A percentile compares a stretch with the other conserved stretches of the same genome.
These are phyloP conservation scores for Miichthys miiuy DNA, from an alignment of 2,797 vertebrate genomes.

Conservation along the genomic window DNA sequence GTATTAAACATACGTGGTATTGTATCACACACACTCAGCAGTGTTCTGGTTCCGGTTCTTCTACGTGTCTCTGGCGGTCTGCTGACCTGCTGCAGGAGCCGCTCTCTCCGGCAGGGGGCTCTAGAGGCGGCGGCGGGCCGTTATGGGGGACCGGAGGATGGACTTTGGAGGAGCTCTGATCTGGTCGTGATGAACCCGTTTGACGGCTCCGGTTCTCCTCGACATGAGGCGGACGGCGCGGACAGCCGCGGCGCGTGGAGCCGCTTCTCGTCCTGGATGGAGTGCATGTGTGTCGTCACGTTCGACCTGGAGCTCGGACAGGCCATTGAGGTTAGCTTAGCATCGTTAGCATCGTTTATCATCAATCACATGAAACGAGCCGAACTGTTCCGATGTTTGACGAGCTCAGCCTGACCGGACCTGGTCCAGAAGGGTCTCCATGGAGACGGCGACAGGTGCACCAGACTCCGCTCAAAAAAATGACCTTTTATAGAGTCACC, in stretches of 20 bases:
- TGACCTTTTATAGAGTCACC: neutral
- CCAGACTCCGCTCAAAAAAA: neutral
- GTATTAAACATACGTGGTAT: too few relatives aligned
- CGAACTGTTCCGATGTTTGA: neutral
- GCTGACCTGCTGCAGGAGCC: neutral
- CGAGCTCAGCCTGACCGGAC: too few relatives aligned
- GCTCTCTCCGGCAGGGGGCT: conserved; percentile 19
- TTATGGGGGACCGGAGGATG: conserved; percentile 30
- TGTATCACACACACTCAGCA: too few relatives aligned
- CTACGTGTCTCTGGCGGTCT: too few relatives aligned
- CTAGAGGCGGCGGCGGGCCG: neutral
- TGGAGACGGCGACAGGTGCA: neutral
- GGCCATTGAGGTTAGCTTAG: conserved; percentile 89
- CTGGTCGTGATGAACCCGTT: conserved; percentile 78
- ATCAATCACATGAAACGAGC: neutral
- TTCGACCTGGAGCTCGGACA: conserved; percentile 97
- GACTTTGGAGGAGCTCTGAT: conserved; percentile 24
- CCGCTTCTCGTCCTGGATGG: conserved; percentile 92
- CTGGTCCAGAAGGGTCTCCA: too few relatives aligned
- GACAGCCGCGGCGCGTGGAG: conserved; percentile 82
- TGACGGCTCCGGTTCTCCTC: conserved; percentile 60
- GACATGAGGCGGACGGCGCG: conserved; percentile 31
- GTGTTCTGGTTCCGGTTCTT: too few relatives aligned
- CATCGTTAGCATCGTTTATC: conserved; percentile 38
- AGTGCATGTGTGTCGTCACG: conserved; percentile 94